Evolutionary conservation across 2,113 vertebrate species (phyloP).

Genomic region (Scolopax mira): DNA sequence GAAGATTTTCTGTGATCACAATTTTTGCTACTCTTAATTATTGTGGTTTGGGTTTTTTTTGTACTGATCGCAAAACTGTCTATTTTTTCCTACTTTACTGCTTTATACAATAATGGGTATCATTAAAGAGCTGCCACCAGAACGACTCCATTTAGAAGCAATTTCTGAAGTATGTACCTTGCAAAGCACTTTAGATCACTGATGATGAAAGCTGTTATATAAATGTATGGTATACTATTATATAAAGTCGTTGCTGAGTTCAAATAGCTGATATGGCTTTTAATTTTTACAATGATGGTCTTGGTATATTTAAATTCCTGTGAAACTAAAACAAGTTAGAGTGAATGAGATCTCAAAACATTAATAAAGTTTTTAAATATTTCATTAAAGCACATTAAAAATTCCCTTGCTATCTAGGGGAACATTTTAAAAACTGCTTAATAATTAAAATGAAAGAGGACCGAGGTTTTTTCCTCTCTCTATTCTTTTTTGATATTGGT

Average conservation of each 20-base stretch:
- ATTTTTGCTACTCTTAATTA: neutral
- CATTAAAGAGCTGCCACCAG: slow-evolving; percentile 5
- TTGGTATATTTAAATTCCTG: slow-evolving; percentile 11
- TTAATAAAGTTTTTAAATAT: slow-evolving; percentile 33
- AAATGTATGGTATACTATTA: slow-evolving; percentile 29
- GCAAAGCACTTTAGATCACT: slow-evolving; percentile 16
- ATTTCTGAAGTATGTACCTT: slow-evolving; percentile 27
- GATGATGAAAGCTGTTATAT: slow-evolving; percentile 2
- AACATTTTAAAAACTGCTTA: slow-evolving; percentile 23
- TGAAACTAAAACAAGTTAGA: slow-evolving; percentile 23
- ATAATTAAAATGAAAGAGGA: neutral
- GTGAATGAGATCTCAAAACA: slow-evolving; percentile 32
- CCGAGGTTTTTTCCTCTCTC: neutral
- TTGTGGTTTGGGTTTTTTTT: neutral
- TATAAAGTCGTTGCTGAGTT: slow-evolving; percentile 3
- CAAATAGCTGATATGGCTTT: slow-evolving; percentile 2
- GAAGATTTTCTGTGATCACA: neutral
- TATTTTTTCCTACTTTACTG: neutral
- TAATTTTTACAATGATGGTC: slow-evolving; percentile 4
- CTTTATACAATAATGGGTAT: neutral
- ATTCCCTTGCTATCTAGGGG: neutral
- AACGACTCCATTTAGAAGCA: slow-evolving; percentile 18
- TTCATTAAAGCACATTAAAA: slow-evolving; percentile 43
- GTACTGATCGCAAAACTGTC: neutral
- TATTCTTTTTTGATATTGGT: neutral